Evolutionary conservation across 1,140 invertebrate species (phyloP).

Genomic region (Pachypsylla venusta): DNA sequence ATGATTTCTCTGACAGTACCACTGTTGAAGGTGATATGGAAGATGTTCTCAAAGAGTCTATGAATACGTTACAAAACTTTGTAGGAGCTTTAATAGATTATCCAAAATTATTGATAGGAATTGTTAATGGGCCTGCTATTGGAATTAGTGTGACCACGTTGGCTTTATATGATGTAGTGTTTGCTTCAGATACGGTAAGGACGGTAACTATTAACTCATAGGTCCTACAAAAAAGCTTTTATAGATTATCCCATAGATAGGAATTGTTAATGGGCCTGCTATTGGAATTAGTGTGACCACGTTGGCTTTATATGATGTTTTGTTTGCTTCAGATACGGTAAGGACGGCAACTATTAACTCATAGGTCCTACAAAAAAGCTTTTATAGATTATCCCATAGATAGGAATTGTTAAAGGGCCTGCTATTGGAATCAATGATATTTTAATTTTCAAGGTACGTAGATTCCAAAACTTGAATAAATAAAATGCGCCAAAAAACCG

Average conservation of each 20-base stretch:
- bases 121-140: conserved; percentile 89
- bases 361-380: no score
- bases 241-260: conserved; percentile 80
- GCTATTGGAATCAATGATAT: no score
- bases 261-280: conserved; percentile 81
- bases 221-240: conserved; percentile 35
- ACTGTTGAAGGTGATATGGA: not conserved
- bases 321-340: conserved; percentile 66
- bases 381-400: no score
- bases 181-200: conserved; percentile 54
- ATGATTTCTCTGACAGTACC: not conserved
- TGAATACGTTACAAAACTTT: conserved; percentile 34
- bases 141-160: conserved; percentile 74
- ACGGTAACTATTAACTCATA: not conserved
- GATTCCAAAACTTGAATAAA: no score
- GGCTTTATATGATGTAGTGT: conserved; percentile 75
- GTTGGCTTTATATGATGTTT: conserved; percentile 44
- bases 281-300: not conserved
- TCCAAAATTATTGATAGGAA: conserved; percentile 71
- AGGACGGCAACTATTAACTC: conserved; percentile 10
- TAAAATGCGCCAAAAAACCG: not conserved
- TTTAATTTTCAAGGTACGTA: no score
- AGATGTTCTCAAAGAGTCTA: not conserved
- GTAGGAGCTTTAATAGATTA: conserved; percentile 68
- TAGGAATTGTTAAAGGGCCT: no score